Evolutionary conservation across 2,797 vertebrate genomes (phyloP).

Genomic region (Sebastolobus altivelis): DNA sequence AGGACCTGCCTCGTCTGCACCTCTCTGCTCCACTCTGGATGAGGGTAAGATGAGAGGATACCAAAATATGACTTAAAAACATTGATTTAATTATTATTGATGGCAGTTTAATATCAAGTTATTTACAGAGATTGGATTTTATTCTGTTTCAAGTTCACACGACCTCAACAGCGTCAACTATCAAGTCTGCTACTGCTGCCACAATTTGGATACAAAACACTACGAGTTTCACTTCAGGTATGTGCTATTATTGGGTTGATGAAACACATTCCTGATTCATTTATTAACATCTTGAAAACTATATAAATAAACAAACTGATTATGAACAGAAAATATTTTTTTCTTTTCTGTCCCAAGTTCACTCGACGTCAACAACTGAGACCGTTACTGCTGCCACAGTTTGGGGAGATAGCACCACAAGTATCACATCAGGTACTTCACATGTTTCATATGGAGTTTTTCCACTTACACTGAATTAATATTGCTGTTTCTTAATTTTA

Average conservation of each 20-base stretch:
- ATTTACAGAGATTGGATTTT: neutral
- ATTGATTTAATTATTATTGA: neutral
- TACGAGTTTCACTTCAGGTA: constrained; percentile 43
- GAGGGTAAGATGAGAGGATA: constrained; percentile 44
- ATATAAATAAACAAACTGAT: neutral
- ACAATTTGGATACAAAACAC: constrained; percentile 11
- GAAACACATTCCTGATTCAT: neutral
- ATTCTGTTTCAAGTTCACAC: constrained; percentile 45
- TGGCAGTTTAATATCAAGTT: neutral
- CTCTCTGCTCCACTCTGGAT: constrained; percentile 67
- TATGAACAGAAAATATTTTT: neutral
- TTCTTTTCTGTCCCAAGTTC: constrained; percentile 28
- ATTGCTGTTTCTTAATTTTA: neutral
- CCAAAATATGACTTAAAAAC: neutral
- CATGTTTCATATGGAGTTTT: neutral
- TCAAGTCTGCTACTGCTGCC: neutral
- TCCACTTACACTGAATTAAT: neutral
- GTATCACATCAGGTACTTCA: constrained; percentile 49
- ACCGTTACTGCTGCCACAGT: constrained; percentile 10
- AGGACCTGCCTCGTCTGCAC: constrained; percentile 57
- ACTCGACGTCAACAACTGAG: constrained; percentile 3
- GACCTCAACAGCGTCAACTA: constrained; percentile 37
- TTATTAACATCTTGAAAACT: neutral
- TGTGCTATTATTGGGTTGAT: neutral
- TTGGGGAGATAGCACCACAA: constrained; percentile 41